Conservation (phyloP, 2,888 invertebrate genomes). For the Sesia apiformis region DNA sequence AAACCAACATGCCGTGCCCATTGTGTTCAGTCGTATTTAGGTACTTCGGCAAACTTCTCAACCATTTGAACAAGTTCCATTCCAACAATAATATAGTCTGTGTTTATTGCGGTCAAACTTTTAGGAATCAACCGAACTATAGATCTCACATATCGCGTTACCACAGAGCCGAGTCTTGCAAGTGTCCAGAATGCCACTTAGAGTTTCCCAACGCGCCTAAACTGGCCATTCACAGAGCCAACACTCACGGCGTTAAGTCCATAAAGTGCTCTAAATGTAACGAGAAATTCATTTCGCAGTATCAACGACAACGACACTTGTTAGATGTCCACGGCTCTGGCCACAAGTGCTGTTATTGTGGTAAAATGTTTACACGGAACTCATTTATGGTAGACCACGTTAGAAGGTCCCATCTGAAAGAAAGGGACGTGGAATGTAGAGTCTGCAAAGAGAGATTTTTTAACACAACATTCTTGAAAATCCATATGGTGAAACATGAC, state of each 20-base stretch:
- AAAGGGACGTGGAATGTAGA: slow-evolving; percentile 11
- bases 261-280: slow-evolving; percentile 10
- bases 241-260: slow-evolving; percentile 6
- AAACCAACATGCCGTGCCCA: slow-evolving; percentile 6
- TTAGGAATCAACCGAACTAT: slow-evolving; percentile 10
- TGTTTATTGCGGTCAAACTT: slow-evolving; percentile 11
- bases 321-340: slow-evolving; percentile 8
- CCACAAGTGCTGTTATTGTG: slow-evolving; percentile 18
- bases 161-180: slow-evolving; percentile 6
- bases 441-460: slow-evolving; percentile 11
- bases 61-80: slow-evolving; percentile 12
- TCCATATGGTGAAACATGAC: slow-evolving; percentile 38
- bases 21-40: slow-evolving; percentile 7
- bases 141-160: slow-evolving; percentile 10
- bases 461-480: slow-evolving; percentile 6
- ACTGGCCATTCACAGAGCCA: slow-evolving; percentile 7
- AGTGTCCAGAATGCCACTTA: slow-evolving; percentile 28
- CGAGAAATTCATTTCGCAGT: slow-evolving; percentile 7
- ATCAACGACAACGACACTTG: slow-evolving; percentile 8
- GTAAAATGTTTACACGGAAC: slow-evolving; percentile 23
- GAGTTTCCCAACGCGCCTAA: slow-evolving; percentile 20
- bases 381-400: slow-evolving; percentile 49
- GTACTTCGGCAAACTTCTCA: slow-evolving; percentile 11
- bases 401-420: slow-evolving; percentile 40
- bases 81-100: slow-evolving; percentile 11